A percentile compares a stretch with the other conserved stretches of the same genome.
These are phyloP conservation scores for Leptocoma aspasia DNA, from an alignment of 2,113 vertebrate species.

Conservation along the genomic window DNA sequence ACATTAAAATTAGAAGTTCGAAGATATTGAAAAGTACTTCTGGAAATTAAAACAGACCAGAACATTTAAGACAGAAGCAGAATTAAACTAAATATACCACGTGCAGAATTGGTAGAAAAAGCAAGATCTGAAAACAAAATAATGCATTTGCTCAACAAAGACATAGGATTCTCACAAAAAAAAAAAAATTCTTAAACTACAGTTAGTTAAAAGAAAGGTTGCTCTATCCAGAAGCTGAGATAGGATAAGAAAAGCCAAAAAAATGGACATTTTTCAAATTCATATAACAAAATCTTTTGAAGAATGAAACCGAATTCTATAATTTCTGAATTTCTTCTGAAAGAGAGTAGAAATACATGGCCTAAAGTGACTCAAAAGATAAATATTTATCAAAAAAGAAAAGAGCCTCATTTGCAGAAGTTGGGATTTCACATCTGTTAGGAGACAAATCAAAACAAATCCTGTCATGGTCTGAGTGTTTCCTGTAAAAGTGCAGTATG, in stretches of 20 bases:
- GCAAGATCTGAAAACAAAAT: background rate
- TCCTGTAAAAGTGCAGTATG: background rate
- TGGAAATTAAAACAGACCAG: background rate
- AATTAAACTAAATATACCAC: background rate
- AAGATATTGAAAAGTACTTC: background rate
- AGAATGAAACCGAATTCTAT: background rate
- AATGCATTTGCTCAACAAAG: background rate
- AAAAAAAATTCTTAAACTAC: background rate
- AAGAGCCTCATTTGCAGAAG: background rate
- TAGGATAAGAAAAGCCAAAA: background rate
- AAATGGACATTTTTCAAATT: background rate
- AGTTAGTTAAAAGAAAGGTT: background rate
- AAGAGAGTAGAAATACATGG: background rate
- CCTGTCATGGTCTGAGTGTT: background rate
- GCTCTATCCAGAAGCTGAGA: background rate
- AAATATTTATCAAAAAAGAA: background rate
- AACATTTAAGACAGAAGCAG: background rate
- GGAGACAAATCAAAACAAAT: constrained; percentile 17
- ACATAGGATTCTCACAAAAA: background rate
- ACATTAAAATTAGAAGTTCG: background rate
- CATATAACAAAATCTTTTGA: background rate
- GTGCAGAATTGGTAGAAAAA: background rate
- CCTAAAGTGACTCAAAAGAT: background rate
- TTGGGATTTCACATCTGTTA: background rate
- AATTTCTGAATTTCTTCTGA: background rate